Evolutionary conservation across 2,797 vertebrate genomes (phyloP).

Genomic region (Pagetopsis macropterus): DNA sequence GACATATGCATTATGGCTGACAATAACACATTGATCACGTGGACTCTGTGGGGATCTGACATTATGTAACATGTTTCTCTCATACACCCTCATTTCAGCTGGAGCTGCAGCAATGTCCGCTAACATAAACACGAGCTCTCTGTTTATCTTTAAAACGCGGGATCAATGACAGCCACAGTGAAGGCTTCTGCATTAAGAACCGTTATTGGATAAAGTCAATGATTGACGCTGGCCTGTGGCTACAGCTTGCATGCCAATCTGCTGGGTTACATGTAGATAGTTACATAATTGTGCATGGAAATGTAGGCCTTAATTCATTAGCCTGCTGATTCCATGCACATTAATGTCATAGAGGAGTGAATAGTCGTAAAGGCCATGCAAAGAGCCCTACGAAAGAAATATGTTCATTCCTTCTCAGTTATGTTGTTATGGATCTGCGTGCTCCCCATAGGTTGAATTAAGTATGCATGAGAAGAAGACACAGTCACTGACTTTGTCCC

Average conservation of each 20-base stretch:
- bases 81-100: slow-evolving; percentile 16
- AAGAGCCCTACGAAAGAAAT: background rate
- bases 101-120: slow-evolving; percentile 49
- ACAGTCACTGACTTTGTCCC: slow-evolving; percentile 73
- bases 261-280: slow-evolving; percentile 34
- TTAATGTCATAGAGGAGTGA: background rate
- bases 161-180: slow-evolving; percentile 9
- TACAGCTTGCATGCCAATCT: slow-evolving; percentile 38
- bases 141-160: slow-evolving; percentile 51
- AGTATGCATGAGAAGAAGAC: slow-evolving; percentile 69
- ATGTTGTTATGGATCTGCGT: slow-evolving; percentile 18
- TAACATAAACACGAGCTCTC: slow-evolving; percentile 45
- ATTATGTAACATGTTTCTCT: slow-evolving; percentile 78
- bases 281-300: slow-evolving; percentile 69
- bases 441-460: slow-evolving; percentile 73
- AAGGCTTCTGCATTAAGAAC: slow-evolving; percentile 7
- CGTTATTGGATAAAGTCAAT: slow-evolving; percentile 29
- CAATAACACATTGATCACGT: slow-evolving; percentile 83
- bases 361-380: background rate
- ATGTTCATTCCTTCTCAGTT: slow-evolving; percentile 9
- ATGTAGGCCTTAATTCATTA: slow-evolving; percentile 35
- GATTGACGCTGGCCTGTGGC: slow-evolving; percentile 44
- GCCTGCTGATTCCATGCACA: slow-evolving; percentile 9
- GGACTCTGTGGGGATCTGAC: slow-evolving; percentile 58
- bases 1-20: slow-evolving; percentile 35